phyloP scores from a whole-genome alignment of 2,888 invertebrate species.

The Pterostichus madidus region DNA sequence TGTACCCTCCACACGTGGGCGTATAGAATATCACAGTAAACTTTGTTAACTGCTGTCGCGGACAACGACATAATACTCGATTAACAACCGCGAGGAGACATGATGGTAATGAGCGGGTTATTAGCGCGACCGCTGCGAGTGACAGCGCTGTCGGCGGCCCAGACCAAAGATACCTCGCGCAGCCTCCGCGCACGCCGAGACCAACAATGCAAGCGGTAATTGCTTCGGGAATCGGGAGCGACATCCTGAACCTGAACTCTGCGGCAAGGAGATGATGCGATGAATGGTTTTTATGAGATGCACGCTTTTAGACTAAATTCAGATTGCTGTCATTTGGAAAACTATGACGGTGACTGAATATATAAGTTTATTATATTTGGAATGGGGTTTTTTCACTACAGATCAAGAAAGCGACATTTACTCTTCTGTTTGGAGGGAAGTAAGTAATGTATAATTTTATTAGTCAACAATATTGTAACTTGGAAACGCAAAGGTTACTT shows the following conservation, averaged over 20 bases:
- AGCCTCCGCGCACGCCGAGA: slow-evolving; percentile 28
- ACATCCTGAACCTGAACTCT: background rate
- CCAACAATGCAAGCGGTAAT: slow-evolving; percentile 45
- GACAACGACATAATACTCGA: slow-evolving; percentile 45
- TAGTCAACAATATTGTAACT: no score
- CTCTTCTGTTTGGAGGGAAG: no score
- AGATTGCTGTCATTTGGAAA: no score
- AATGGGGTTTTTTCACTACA: no score
- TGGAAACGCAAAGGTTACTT: no score
- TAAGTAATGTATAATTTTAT: no score
- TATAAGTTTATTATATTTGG: no score
- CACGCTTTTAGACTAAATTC: no score
- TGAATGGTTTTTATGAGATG: no score
- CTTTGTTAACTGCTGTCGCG: background rate
- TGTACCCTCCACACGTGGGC: background rate
- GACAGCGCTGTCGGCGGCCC: slow-evolving; percentile 36
- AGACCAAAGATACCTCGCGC: slow-evolving; percentile 60
- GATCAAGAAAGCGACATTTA: no score
- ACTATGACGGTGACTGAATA: no score
- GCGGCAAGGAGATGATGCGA: no score
- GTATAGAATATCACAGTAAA: background rate
- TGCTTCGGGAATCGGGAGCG: slow-evolving; percentile 35
- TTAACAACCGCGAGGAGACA: slow-evolving; percentile 55
- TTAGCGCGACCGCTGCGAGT: slow-evolving; percentile 53
- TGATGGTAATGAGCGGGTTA: slow-evolving; percentile 65